Conservation (phyloP, 2,113 vertebrate genomes). For the Etia nguti region DNA sequence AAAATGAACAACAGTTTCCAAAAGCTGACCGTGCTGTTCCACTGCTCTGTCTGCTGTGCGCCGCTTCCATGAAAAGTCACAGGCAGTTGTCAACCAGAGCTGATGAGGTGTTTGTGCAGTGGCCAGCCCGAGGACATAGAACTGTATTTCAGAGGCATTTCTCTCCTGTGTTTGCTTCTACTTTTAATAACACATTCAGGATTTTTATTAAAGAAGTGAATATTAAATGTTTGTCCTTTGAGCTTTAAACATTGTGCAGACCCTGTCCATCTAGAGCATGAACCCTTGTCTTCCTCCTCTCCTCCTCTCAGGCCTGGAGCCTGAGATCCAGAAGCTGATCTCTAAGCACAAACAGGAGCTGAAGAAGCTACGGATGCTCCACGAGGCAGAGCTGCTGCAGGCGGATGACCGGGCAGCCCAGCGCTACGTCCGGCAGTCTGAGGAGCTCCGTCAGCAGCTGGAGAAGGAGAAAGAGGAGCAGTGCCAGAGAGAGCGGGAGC, state of each 20-base stretch:
- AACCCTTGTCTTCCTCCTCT: neutral
- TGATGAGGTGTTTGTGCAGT: neutral
- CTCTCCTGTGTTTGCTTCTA: neutral
- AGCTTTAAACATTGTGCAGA: neutral
- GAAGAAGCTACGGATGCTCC: constrained; percentile 80
- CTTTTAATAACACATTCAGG: rapidly evolving
- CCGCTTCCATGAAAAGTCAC: neutral
- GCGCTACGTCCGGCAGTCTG: constrained; percentile 74
- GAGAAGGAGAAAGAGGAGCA: constrained; percentile 82
- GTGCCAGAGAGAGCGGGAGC: constrained; percentile 81
- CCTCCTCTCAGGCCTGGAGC: constrained; percentile 83
- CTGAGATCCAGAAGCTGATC: constrained; percentile 93
- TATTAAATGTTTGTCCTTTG: neutral
- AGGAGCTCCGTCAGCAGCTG: constrained; percentile 82
- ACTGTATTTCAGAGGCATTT: neutral
- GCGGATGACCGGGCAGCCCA: constrained; percentile 80
- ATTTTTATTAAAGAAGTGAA: neutral
- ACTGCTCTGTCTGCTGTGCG: neutral
- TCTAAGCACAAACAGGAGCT: constrained; percentile 89
- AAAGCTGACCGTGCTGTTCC: neutral
- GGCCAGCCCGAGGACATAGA: neutral
- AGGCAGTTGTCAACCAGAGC: neutral
- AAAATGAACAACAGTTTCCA: neutral
- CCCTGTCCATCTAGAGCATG: neutral
- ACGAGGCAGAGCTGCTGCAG: constrained; percentile 86